Evolutionary conservation across 2,888 invertebrate species (phyloP).

Genomic region (Pelosia muscerda): DNA sequence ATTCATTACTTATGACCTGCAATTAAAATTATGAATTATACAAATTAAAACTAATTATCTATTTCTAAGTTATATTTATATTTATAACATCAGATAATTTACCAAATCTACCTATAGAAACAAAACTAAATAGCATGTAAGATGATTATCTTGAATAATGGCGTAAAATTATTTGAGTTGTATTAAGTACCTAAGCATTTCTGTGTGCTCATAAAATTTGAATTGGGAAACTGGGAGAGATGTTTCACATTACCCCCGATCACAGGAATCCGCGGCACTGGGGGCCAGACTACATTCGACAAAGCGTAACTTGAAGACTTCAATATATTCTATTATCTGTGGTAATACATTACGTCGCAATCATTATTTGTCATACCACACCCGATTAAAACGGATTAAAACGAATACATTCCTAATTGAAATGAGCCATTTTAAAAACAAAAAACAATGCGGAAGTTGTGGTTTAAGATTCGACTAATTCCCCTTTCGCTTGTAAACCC

Average conservation of each 20-base stretch:
- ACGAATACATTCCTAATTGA: constrained; percentile 25
- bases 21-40: too few relatives aligned
- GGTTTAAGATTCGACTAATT: constrained; percentile 70
- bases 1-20: too few relatives aligned
- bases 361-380: constrained; percentile 21
- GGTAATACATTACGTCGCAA: constrained; percentile 31
- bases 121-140: neutral
- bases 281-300: constrained; percentile 46
- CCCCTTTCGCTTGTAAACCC: constrained; percentile 71
- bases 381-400: constrained; percentile 30
- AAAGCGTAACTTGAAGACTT: constrained; percentile 33
- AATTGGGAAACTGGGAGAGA: constrained; percentile 36
- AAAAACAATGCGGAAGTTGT: constrained; percentile 69
- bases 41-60: too few relatives aligned
- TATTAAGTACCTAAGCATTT: constrained; percentile 9
- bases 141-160: neutral
- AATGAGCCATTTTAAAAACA: constrained; percentile 5
- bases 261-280: constrained; percentile 59
- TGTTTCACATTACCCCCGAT: constrained; percentile 38
- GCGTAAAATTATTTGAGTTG: constrained; percentile 13
- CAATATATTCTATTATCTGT: too few relatives aligned
- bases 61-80: too few relatives aligned
- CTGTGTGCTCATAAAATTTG: constrained; percentile 33
- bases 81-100: neutral
- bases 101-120: neutral